Evolutionary conservation across 2,888 invertebrate genomes (phyloP).

Genomic region (Luffia ferchaultella): DNA sequence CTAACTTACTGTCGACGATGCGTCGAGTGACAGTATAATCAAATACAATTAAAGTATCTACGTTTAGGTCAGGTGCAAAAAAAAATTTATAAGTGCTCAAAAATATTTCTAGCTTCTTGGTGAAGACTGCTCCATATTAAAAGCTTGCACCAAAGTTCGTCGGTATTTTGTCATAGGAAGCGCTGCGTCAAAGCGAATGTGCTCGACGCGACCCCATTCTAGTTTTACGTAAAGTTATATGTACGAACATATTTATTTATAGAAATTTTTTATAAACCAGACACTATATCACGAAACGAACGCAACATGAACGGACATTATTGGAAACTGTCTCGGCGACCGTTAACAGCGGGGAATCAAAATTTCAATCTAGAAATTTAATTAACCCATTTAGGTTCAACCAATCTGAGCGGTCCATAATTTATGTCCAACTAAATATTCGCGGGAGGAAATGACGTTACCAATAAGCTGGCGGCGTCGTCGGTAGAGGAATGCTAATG

Average conservation of each 20-base stretch:
- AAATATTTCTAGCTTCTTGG: conserved; percentile 33
- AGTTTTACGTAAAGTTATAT: background rate
- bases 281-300: too few species aligned
- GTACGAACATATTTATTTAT: too few species aligned
- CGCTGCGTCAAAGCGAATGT: conserved; percentile 31
- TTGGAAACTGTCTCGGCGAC: background rate
- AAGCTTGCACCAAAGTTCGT: conserved; percentile 34
- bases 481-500: conserved; percentile 42
- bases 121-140: conserved; percentile 39
- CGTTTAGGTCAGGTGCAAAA: too few species aligned
- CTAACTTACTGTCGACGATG: too few species aligned
- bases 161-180: conserved; percentile 15
- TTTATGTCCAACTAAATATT: conserved; percentile 36
- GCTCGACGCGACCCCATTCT: background rate
- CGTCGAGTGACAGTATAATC: too few species aligned
- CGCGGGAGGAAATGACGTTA: conserved; percentile 32
- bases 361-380: conserved; percentile 28
- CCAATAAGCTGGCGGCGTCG: conserved; percentile 31
- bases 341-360: conserved; percentile 15
- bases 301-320: too few species aligned
- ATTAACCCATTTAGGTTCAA: conserved; percentile 18
- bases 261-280: too few species aligned
- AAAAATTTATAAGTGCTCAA: conserved; percentile 28
- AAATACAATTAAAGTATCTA: too few species aligned
- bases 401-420: conserved; percentile 26